Conservation (phyloP, 2,797 vertebrate species). For the Graptemys geographica region DNA sequence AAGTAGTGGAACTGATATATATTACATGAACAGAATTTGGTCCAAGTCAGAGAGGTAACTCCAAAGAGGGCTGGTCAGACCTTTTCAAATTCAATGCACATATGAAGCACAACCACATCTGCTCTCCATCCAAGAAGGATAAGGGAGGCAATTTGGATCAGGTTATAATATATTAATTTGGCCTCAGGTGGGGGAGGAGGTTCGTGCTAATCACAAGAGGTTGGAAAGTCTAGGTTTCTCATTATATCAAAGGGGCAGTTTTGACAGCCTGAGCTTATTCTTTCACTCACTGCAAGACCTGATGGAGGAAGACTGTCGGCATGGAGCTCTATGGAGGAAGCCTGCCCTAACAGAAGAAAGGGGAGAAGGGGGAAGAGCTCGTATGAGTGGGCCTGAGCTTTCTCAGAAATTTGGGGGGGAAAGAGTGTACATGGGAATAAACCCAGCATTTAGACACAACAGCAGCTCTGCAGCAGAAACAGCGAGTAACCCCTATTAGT, state of each 20-base stretch:
- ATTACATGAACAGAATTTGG: not conserved
- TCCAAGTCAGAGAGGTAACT: not conserved
- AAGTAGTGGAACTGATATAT: not conserved
- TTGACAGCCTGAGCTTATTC: not conserved
- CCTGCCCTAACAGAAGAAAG: not conserved
- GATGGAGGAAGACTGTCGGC: not conserved
- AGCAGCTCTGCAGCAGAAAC: not conserved
- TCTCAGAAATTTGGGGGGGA: not conserved
- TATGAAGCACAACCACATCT: not conserved
- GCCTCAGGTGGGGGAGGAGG: not conserved
- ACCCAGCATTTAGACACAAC: not conserved
- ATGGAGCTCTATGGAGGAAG: not conserved
- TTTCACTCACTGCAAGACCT: not conserved
- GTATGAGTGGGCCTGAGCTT: not conserved
- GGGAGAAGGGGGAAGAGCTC: not conserved
- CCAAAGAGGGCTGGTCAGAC: not conserved
- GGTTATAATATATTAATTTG: constrained; percentile 28
- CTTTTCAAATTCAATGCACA: not conserved
- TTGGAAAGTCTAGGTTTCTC: not conserved
- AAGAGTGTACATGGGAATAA: rapidly evolving
- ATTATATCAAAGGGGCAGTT: not conserved
- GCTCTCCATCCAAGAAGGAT: not conserved
- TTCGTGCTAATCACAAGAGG: not conserved
- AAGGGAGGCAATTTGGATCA: not conserved
- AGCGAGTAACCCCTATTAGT: constrained; percentile 12